Percentiles rank a stretch among this genome's conserved stretches.
Evolutionary conservation across 1,140 invertebrate genomes (phyloP).

Genomic region (Drosophila grimshawi): DNA sequence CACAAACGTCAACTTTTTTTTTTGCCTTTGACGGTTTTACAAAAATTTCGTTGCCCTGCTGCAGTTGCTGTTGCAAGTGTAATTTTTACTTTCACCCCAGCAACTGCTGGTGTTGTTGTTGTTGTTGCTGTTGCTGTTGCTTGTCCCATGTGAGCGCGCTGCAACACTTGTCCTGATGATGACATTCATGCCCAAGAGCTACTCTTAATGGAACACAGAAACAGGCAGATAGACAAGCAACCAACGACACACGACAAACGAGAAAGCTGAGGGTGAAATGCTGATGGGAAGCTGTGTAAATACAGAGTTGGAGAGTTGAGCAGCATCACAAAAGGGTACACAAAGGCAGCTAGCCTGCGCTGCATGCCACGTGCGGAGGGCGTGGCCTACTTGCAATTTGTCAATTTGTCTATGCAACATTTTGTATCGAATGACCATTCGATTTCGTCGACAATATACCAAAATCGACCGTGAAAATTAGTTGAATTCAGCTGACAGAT

Average conservation of each 20-base stretch:
- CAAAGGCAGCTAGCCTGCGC: not conserved
- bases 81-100: conserved; percentile 77
- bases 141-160: conserved; percentile 56
- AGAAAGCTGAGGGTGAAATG: not conserved
- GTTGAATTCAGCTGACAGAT: not conserved
- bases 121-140: conserved; percentile 15
- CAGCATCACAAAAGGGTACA: not conserved
- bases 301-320: not conserved
- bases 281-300: not conserved
- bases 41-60: conserved; percentile 35
- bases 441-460: conserved; percentile 6
- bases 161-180: conserved; percentile 74
- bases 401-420: conserved; percentile 12
- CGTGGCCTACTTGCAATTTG: not conserved
- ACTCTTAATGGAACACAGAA: conserved; percentile 66
- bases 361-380: not conserved
- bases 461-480: not conserved
- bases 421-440: conserved; percentile 30
- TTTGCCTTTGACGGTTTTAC: conserved; percentile 65
- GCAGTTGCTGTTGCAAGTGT: conserved; percentile 45
- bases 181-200: conserved; percentile 79
- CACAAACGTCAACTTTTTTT: conserved; percentile 65
- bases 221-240: conserved; percentile 40
- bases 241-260: conserved; percentile 31
- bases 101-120: conserved; percentile 15